Percentiles rank a stretch among this genome's conserved stretches.
Evolutionary conservation across 37 sponge, comb jelly and placozoan genomes (phyloP).

Genomic region (Amphimedon queenslandica): DNA sequence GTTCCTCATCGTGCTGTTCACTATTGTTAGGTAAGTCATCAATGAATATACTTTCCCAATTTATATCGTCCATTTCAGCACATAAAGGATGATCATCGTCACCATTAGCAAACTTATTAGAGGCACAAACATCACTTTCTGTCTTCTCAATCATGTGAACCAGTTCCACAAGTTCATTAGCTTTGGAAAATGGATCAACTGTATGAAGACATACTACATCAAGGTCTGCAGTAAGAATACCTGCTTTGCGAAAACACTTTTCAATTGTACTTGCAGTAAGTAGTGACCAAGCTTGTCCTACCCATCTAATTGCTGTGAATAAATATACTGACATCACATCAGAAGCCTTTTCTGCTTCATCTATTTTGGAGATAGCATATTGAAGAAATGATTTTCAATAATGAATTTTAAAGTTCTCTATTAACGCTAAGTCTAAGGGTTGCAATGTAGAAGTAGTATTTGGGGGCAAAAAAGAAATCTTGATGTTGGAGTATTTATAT

Average conservation of each 20-base stretch:
- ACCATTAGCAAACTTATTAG: constrained; percentile 17
- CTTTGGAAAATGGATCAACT: constrained; percentile 28
- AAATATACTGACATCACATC: constrained; percentile 27
- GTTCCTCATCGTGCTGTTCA: constrained; percentile 9
- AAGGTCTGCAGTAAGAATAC: constrained; percentile 30
- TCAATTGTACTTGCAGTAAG: constrained; percentile 43
- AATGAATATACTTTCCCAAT: constrained; percentile 28
- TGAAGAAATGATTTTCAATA: constrained; percentile 17
- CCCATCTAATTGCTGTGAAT: no score
- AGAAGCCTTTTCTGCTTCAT: constrained; percentile 22
- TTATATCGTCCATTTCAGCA: constrained; percentile 24
- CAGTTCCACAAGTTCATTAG: constrained; percentile 27
- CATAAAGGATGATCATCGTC: constrained; percentile 27
- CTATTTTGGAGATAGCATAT: constrained; percentile 53
- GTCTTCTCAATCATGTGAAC: constrained; percentile 1
- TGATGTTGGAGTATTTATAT: no score
- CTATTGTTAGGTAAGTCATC: not conserved
- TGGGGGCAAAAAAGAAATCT: no score
- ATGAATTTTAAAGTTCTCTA: constrained; percentile 28
- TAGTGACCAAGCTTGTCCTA: constrained; percentile 38
- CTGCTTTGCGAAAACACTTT: constrained; percentile 65
- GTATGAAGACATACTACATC: no score
- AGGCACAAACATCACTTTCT: constrained; percentile 15
- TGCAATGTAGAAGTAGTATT: no score
- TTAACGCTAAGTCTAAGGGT: no score